Evolutionary conservation across 2,797 vertebrate species (phyloP).

Genomic region (Sternarchorhynchus goeldii): DNA sequence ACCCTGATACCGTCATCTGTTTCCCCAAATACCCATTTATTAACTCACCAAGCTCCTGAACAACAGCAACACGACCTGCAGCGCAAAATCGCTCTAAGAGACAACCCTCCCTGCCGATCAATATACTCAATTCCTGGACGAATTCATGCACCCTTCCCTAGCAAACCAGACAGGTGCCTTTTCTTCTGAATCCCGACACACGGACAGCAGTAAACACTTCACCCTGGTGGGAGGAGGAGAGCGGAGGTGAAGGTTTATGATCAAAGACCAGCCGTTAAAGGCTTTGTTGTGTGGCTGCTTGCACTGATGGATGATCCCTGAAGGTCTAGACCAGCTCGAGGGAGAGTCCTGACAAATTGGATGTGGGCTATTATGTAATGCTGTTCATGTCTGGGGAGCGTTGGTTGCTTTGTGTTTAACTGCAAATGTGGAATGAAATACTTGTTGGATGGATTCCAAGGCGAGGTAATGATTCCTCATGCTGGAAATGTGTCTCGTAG

Average conservation of each 20-base stretch:
- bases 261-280: conserved; percentile 41
- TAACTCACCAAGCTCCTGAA: conserved; percentile 25
- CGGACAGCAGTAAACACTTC: conserved; percentile 33
- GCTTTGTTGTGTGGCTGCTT: conserved; percentile 45
- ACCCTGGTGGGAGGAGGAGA: conserved; percentile 25
- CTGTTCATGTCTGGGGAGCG: conserved; percentile 14
- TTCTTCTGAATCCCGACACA: conserved; percentile 31
- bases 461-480: conserved; percentile 12
- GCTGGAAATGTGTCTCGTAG: conserved; percentile 15
- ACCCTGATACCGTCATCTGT: conserved; percentile 25
- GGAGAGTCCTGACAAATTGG: conserved; percentile 35
- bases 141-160: conserved; percentile 44
- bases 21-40: conserved; percentile 40
- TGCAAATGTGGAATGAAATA: conserved; percentile 22
- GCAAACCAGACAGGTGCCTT: conserved; percentile 21
- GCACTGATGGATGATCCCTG: conserved; percentile 42
- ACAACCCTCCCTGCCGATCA: conserved; percentile 50
- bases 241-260: conserved; percentile 48
- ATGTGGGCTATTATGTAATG: conserved; percentile 41
- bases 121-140: conserved; percentile 49
- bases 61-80: conserved; percentile 38
- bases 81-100: conserved; percentile 42
- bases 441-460: conserved; percentile 27
- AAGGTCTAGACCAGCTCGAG: conserved; percentile 27
- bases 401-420: conserved; percentile 44